Evolutionary conservation across 37 sponge, comb jelly and placozoan species (phyloP), one percentile per base, ranked within the genome.

Genomic region (Chondrosia reniformis): DNA sequence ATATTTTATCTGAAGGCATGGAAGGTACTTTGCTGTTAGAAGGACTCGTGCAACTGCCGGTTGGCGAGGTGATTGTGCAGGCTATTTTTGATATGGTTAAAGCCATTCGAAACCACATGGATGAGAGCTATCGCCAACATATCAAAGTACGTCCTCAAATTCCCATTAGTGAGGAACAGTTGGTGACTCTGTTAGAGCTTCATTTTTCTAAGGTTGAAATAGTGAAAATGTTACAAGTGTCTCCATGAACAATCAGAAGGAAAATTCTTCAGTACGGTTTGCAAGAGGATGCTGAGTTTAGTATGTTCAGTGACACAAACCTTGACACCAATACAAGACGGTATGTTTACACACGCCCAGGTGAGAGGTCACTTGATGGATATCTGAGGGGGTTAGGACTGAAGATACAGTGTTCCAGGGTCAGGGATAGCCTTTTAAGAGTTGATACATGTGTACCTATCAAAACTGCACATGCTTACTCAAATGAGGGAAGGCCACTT

Each of bases 351-450:
- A 56, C 58, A 6, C 58, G 27, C 58, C 58, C 58, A 56, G 41
- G 64, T 34, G 43, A 78, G 34, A 66, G 67, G 38, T 54, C 34
- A 24, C 34, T 78, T 76, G 77, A 44, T 1, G 83, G 87, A 0
- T 28, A 67, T 37, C 43, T 87, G 9, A 39, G 46, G 17, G 45
- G 83, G 13, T 3, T 15, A 7, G 87, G 83, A 21, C 4, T 77
- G 9, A 4, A 59, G 21, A 57, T 86, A 3, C 82, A 45, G 37
- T 37, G 55, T 33, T 24, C 12, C 12, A 80, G 79, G 38, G 36
- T 86, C 0, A 45, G 87, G 45, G 78, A 63, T 0, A 13, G 46
- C 24, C 19, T 86, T 12, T 1, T n/a, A 40, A 45, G 78, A 33
- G 76, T 80, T 55, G 82, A 86, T 63, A 67, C 82, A n/a, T n/a